These are phyloP conservation scores for Amphiprion percula DNA, from an alignment of 2,113 vertebrate genomes.

Conservation along the genomic window DNA sequence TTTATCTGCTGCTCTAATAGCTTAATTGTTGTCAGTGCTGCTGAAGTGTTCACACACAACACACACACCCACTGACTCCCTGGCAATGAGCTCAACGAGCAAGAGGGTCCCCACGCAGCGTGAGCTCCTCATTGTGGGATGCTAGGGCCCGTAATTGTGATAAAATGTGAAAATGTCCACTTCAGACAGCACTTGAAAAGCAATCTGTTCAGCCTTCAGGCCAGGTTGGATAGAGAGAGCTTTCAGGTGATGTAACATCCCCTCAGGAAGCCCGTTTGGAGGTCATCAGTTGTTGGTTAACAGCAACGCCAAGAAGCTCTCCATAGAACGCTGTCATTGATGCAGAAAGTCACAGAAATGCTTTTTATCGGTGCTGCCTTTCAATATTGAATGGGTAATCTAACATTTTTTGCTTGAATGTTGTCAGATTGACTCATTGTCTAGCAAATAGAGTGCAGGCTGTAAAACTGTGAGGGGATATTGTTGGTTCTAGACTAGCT, in stretches of 20 bases:
- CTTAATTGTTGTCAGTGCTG: neutral
- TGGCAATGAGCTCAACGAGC: neutral
- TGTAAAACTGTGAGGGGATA: no score
- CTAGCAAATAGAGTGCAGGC: no score
- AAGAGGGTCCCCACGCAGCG: neutral
- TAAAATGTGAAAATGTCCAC: slow-evolving; percentile 14
- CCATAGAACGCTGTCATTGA: no score
- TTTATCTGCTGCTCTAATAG: neutral
- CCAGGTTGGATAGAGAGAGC: neutral
- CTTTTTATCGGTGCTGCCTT: neutral
- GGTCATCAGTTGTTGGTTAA: slow-evolving; percentile 19
- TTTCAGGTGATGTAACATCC: slow-evolving; percentile 2
- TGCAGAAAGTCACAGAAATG: neutral
- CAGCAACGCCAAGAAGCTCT: neutral
- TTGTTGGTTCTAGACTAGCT: no score
- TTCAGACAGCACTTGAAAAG: neutral
- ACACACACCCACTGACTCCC: neutral
- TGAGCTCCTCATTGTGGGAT: neutral
- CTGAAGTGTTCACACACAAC: neutral
- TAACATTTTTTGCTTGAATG: no score
- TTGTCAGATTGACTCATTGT: no score
- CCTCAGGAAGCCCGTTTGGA: neutral
- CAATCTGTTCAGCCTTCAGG: slow-evolving; percentile 4
- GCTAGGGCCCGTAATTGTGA: neutral
- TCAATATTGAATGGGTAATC: no score